Evolutionary conservation across 2,888 invertebrate genomes (phyloP), one percentile per base, ranked within the genome.

Genomic region (Micoletzkya japonica): DNA sequence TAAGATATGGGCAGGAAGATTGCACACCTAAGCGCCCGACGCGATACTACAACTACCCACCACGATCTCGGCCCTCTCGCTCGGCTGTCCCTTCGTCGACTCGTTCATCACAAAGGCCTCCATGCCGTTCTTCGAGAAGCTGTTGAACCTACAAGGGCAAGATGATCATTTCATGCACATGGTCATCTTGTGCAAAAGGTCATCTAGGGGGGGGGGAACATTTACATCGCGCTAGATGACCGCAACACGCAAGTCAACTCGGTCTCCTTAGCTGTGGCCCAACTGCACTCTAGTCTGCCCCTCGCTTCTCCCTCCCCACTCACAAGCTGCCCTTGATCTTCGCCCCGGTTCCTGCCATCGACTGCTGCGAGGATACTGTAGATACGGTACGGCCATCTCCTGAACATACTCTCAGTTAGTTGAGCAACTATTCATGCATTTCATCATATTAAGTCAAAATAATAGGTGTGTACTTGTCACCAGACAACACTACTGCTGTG

Each of bases 71-170:
- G 82, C 79, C 26, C 71, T 71, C 70, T 85, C 84, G 2, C 71
- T 56, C 1, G 82, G 76, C 57, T 72, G 72, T 4, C 70, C 54
- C 26, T 70, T 75, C 86, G 90, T 91, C 63, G 90, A 88, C 34
- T 91, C 90, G 26, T 92, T 93, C 77, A 94, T 89, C 73, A 95
- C 90, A 86, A 93, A 95, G 78, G 92, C 92, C 86, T 95, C 95
- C 67, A 92, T 91, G 26, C 93, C 93, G 57, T 92, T 91, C 87
- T 94, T 95, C 4, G 93, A 93, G 85, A 95, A 92, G 64, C 92
- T 91, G 28, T 94, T 92, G 87, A 94, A 94, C 85, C 87, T 86
- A 71, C 71, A 75, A 70, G 26, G n/a, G 32, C 14, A 24, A n/a
- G 10, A 24, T 10, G 24, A 20, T 20, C 26, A 37, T n/a, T 26